Base-by-base conservation (phyloP, 2,797 vertebrate genomes). In the Poecilia picta region DNA sequence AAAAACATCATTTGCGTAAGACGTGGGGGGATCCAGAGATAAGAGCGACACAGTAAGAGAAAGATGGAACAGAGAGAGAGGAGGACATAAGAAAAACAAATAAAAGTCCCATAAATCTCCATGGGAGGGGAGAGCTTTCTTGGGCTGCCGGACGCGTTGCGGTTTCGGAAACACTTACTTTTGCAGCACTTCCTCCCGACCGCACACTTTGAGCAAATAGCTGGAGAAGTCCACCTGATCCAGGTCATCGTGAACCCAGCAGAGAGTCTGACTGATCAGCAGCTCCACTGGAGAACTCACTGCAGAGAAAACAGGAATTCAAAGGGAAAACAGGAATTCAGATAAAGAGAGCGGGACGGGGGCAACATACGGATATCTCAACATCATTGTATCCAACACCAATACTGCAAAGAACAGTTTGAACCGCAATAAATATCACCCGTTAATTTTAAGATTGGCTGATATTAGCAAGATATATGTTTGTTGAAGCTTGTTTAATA, bases 161-260 rank as follows among this genome's bases (percentile, higher is more conserved):
- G 5, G 15, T 51, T 77, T 31, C 41, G 33, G 46, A 73, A 72
- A 79, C 39, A 94, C 98, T 97, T 96, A 99, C 98, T 98, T 99
- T 87, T 99, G 98, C 81, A 99, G 93, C 79, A 98, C 97, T 91
- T 99, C 98, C 84, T 99, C 97, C 87, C 96, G 96, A 80, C 98
- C 98, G 76, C 97, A 99, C 86, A 99, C 97, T 95, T 99, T 99
- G 86, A 99, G 96, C 94, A 99, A 92, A 87, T 99, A 98, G 93
- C 96, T 98, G 94, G 96, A 95, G 91, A 98, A 97, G 91, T 99
- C 97, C 83, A 99, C 97, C 94, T 97, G 96, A 92, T 97, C 98
- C 92, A 99, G 95, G 93, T 99, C 98, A 90, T 99, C 98, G 10
- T 99, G 98, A 57, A 97, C 97, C 98, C 98, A 99, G 89, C 98